Conservation (phyloP, 2,888 invertebrate genomes). For the Ormyrus pomaceus region DNA sequence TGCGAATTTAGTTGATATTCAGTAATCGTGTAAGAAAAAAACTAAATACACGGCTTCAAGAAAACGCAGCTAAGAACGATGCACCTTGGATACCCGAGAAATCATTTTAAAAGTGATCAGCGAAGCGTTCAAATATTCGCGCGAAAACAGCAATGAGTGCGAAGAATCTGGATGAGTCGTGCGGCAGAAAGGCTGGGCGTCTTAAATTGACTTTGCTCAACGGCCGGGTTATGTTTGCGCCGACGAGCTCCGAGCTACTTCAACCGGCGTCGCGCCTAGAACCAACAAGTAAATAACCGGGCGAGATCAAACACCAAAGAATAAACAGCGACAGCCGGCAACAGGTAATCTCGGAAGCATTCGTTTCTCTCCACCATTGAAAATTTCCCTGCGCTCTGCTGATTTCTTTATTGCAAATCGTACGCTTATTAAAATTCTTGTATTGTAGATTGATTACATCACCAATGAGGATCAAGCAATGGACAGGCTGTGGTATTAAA, state of each 20-base stretch:
- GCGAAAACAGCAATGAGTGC: not conserved
- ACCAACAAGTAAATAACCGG: conserved; percentile 51
- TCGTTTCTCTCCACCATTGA: not conserved
- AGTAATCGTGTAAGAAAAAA: not conserved
- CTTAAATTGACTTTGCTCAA: conserved; percentile 48
- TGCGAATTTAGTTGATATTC: too few species aligned
- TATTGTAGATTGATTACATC: too few species aligned
- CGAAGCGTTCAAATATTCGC: too few species aligned
- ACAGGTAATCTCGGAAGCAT: conserved; percentile 43
- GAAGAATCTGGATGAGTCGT: conserved; percentile 4
- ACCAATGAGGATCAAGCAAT: too few species aligned
- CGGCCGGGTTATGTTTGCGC: conserved; percentile 27
- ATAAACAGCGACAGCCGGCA: conserved; percentile 49
- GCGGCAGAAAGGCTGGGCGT: conserved; percentile 2
- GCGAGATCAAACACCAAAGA: conserved; percentile 40
- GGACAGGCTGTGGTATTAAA: too few species aligned
- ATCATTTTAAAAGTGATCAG: too few species aligned
- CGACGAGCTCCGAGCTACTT: not conserved
- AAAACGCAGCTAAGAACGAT: too few species aligned
- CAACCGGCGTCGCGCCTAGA: conserved; percentile 11
- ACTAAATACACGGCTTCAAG: not conserved
- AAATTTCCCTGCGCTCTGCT: too few species aligned
- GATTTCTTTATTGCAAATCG: too few species aligned
- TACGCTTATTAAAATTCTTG: too few species aligned
- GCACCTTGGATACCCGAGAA: too few species aligned